Conservation (phyloP, 2,888 invertebrate species). For the Hesperia comma region DNA sequence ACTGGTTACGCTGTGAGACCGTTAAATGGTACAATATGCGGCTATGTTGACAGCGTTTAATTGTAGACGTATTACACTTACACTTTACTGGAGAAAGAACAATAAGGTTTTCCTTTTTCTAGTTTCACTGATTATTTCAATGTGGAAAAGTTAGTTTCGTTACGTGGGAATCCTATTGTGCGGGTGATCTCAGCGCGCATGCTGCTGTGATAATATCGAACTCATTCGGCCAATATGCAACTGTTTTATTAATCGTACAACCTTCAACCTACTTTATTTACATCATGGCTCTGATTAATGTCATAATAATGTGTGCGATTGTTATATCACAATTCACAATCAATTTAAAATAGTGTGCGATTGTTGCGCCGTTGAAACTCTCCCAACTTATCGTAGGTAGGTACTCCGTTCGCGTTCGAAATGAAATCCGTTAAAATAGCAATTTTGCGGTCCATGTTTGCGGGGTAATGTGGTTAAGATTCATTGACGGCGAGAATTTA, state of each 20-base stretch:
- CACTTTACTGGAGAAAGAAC: slow-evolving; percentile 35
- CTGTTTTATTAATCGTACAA: background rate
- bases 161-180: slow-evolving; percentile 40
- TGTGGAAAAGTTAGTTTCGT: slow-evolving; percentile 39
- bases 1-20: slow-evolving; percentile 23
- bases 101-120: slow-evolving; percentile 42
- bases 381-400: too few relatives aligned
- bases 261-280: slow-evolving; percentile 9
- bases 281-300: background rate
- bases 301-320: background rate
- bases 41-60: slow-evolving; percentile 15
- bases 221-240: slow-evolving; percentile 9
- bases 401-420: too few relatives aligned
- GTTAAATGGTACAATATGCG: slow-evolving; percentile 22
- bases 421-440: too few relatives aligned
- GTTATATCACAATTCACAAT: slow-evolving; percentile 2
- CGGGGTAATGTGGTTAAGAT: too few relatives aligned
- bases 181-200: slow-evolving; percentile 12
- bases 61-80: slow-evolving; percentile 25
- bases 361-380: too few relatives aligned
- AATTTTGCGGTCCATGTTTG: too few relatives aligned
- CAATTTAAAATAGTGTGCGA: background rate
- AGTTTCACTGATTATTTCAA: slow-evolving; percentile 42
- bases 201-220: slow-evolving; percentile 23
- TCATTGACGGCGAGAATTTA: too few relatives aligned